phyloP scores from a whole-genome alignment of 2,888 invertebrate species.

The Pyralis farinalis region DNA sequence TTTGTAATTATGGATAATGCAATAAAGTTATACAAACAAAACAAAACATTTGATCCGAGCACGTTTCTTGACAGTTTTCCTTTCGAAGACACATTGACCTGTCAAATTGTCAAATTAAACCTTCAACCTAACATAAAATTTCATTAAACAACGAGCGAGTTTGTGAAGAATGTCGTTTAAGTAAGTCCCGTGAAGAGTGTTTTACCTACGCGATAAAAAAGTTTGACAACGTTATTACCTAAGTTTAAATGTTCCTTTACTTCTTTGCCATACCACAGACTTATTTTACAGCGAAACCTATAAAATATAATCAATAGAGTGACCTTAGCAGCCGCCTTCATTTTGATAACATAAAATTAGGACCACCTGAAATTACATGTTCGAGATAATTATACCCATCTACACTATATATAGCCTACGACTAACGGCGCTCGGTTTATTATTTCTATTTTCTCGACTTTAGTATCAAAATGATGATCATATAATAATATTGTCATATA shows the following conservation, averaged over 20 bases:
- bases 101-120: slow-evolving; percentile 44
- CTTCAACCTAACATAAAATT: slow-evolving; percentile 32
- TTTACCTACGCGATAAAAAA: slow-evolving; percentile 39
- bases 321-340: too few species aligned
- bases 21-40: too few species aligned
- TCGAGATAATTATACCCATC: too few species aligned
- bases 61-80: not conserved
- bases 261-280: slow-evolving; percentile 24
- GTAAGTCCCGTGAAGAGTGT: slow-evolving; percentile 32
- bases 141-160: slow-evolving; percentile 39
- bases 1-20: too few species aligned
- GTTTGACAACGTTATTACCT: slow-evolving; percentile 31
- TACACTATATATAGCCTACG: too few species aligned
- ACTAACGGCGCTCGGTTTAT: too few species aligned
- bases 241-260: slow-evolving; percentile 23
- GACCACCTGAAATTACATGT: too few species aligned
- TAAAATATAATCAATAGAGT: slow-evolving; percentile 23
- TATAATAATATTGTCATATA: too few species aligned
- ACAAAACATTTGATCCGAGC: too few species aligned
- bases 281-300: slow-evolving; percentile 20
- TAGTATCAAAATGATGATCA: too few species aligned
- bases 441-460: too few species aligned
- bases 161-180: slow-evolving; percentile 32
- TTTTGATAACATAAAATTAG: too few species aligned
- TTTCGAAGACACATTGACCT: slow-evolving; percentile 23